Evolutionary conservation across 2,113 vertebrate species (phyloP), one percentile per base, ranked within the genome.

Genomic region (Ictidomys tridecemlineatus): DNA sequence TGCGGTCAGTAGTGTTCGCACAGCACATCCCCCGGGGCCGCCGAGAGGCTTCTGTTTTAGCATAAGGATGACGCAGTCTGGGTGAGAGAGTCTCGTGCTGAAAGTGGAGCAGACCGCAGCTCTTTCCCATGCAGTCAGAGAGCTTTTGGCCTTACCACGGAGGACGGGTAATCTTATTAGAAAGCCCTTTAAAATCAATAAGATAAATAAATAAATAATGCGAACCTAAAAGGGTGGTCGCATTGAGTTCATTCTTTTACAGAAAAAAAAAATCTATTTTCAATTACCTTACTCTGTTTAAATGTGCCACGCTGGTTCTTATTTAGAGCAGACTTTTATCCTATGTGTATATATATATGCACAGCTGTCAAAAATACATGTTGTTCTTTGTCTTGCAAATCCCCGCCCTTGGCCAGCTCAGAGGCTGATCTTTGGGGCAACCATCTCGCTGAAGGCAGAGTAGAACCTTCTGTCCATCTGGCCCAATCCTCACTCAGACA

Each of bases 171-270:
- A 96, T 95, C 89, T 96, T 94, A 94, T 96, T 90, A 96, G 72
- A 92, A 92, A 89, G 45, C 78, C 61, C 84, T 87, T 96, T 95
- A 89, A 93, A 97, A 97, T 93, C 84, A 94, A 90, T 97, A 16
- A 92, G 48, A 85, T 87, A 58, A 42, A 72, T 28, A 65, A 65
- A 65, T 69, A n/a, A 91, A 77, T 18, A 73, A 89, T 94, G 79
- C 18, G 95, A 9, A 61, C 45, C 92, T 97, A 83, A 95, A 97
- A 84, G 51, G 79, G 74, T 77, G 53, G 85, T 94, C 87, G 78
- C 84, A n/a, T 82, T 83, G 56, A 91, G 37, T 89, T 87, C 70
- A 93, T 96, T 95, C 42, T 93, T 93, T 58, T 45, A 76, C 61
- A 53, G 14, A 53, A 53, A 53, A 79, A 76, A n/a, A 73, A 85